phyloP scores from a whole-genome alignment of 2,113 vertebrate species.

The Spea multiplicata region DNA sequence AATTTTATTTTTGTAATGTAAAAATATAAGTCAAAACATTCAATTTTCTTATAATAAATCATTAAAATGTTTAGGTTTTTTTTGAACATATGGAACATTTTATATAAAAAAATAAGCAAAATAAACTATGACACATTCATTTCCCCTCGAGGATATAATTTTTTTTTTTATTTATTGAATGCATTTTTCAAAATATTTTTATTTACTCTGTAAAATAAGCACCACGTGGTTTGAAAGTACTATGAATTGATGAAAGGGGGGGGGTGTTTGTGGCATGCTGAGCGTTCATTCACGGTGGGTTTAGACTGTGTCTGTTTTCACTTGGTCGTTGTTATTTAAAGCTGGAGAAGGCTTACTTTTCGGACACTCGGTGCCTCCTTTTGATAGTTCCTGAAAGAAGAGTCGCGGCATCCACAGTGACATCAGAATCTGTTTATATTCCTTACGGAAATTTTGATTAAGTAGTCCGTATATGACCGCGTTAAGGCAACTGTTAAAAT shows the following conservation, averaged over 20 bases:
- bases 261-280: too few species aligned
- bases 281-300: conserved; percentile 5
- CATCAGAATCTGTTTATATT: conserved; percentile 83
- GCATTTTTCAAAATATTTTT: background rate
- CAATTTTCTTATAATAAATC: conserved; percentile 19
- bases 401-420: conserved; percentile 76
- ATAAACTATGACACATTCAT: conserved; percentile 12
- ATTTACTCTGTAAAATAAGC: conserved; percentile 2
- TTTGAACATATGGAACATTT: too few species aligned
- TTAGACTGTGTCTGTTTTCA: conserved; percentile 61
- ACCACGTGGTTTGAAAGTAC: background rate
- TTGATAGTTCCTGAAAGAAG: conserved; percentile 77
- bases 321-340: conserved; percentile 73
- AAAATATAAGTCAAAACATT: background rate
- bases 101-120: conserved; percentile 20
- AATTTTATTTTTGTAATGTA: too few species aligned
- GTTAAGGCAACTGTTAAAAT: conserved; percentile 93
- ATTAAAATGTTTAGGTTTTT: background rate
- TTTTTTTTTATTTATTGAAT: background rate
- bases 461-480: conserved; percentile 87
- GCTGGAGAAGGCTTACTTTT: conserved; percentile 76
- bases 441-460: conserved; percentile 87
- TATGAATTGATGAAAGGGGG: too few species aligned
- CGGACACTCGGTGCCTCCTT: conserved; percentile 68
- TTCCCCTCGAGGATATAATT: background rate